Conservation (phyloP, 1,140 invertebrate species). For the Rhagoletis pomonella region DNA sequence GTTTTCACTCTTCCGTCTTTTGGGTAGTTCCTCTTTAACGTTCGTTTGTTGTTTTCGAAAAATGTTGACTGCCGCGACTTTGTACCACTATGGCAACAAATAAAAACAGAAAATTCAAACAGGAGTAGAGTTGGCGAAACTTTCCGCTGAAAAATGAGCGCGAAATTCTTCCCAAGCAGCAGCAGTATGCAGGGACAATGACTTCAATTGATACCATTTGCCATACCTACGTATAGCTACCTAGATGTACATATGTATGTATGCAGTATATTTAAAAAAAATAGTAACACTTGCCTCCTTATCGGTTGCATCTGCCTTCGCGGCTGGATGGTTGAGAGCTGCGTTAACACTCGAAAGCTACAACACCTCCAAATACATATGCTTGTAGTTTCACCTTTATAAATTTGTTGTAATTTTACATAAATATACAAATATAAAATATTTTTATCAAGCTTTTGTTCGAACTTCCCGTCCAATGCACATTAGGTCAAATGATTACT, state of each 20-base stretch:
- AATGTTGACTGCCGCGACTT: constrained; percentile 7
- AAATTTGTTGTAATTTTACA: too few relatives aligned
- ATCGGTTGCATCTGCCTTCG: not conserved
- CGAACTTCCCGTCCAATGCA: too few relatives aligned
- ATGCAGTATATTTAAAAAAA: too few relatives aligned
- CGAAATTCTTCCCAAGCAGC: not conserved
- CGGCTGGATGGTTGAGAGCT: not conserved
- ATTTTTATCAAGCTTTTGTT: too few relatives aligned
- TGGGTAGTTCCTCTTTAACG: not conserved
- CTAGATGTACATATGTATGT: not conserved
- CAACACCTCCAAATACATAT: too few relatives aligned
- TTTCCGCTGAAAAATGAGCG: constrained; percentile 24
- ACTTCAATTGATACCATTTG: too few relatives aligned
- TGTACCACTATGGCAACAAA: constrained; percentile 7
- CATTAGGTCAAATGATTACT: too few relatives aligned
- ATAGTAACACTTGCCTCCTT: not conserved
- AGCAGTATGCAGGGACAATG: not conserved
- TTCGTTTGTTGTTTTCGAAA: constrained; percentile 14
- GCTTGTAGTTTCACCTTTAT: too few relatives aligned
- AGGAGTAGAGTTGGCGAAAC: not conserved
- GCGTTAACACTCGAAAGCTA: too few relatives aligned
- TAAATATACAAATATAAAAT: too few relatives aligned
- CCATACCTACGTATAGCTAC: constrained; percentile 7
- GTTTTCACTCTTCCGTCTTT: constrained; percentile 26
- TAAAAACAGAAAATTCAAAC: not conserved